A percentile compares a stretch with the other conserved stretches of the same genome.
These are phyloP conservation scores for Drosophila jambulina DNA, from an alignment of 1,140 invertebrate genomes.

Conservation along the genomic window DNA sequence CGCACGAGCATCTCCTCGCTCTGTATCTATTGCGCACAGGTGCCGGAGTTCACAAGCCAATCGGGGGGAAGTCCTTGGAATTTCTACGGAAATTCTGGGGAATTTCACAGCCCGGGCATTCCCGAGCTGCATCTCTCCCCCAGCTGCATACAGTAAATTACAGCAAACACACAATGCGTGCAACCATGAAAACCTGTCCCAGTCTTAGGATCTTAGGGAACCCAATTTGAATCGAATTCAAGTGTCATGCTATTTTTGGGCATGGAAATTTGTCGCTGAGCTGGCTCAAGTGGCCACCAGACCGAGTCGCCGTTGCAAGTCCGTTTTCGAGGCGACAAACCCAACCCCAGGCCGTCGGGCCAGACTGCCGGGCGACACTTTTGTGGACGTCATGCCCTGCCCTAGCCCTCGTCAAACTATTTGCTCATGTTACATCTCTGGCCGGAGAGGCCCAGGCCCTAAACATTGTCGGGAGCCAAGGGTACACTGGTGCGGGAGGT, in stretches of 20 bases:
- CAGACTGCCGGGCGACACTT: conserved; percentile 76
- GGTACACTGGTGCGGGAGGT: conserved; percentile 27
- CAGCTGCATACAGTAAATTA: conserved; percentile 79
- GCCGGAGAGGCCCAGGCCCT: conserved; percentile 15
- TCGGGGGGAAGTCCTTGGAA: conserved; percentile 63
- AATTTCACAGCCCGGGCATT: conserved; percentile 32
- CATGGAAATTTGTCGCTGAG: conserved; percentile 72
- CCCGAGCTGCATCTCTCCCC: conserved; percentile 24
- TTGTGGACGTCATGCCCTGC: conserved; percentile 50
- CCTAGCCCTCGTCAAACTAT: conserved; percentile 51
- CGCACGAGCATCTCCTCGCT: conserved; percentile 3
- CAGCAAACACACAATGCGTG: conserved; percentile 30
- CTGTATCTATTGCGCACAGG: conserved; percentile 57
- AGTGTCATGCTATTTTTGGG: conserved; percentile 80
- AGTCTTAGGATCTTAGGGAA: conserved; percentile 26
- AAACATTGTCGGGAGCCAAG: conserved; percentile 41
- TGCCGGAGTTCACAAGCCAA: conserved; percentile 66
- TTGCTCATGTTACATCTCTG: conserved; percentile 76
- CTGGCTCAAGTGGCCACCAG: conserved; percentile 62
- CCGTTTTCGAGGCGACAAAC: conserved; percentile 18
- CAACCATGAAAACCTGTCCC: conserved; percentile 77
- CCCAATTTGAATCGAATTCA: conserved; percentile 62
- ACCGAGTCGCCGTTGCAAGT: conserved; percentile 24
- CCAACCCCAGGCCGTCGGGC: conserved; percentile 30
- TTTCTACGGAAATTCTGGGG: conserved; percentile 69